A percentile compares a stretch with the other conserved stretches of the same genome.
Evolutionary conservation across 2,888 invertebrate species (phyloP).

Genomic region (Caenorhabditis macrosperma): DNA sequence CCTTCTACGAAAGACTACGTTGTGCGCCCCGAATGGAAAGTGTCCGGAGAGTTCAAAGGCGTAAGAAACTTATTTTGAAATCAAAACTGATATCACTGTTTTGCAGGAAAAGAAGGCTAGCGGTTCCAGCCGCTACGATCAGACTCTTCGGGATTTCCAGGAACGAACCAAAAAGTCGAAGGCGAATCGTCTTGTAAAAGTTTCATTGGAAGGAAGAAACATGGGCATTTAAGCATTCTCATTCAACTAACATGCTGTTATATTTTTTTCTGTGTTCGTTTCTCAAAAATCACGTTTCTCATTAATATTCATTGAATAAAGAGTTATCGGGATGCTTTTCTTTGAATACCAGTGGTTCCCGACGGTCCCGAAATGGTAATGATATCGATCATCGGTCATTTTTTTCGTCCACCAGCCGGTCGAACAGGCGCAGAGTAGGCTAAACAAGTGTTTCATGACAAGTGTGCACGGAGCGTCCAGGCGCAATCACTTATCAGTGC

Average conservation of each 20-base stretch:
- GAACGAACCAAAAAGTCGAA: slow-evolving; percentile 74
- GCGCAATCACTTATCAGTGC: slow-evolving; percentile 49
- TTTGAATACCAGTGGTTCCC: slow-evolving; percentile 2
- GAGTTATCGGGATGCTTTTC: too few species aligned
- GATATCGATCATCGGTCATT: slow-evolving; percentile 27
- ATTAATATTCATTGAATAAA: slow-evolving; percentile 1
- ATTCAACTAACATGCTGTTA: neutral
- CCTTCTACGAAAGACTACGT: slow-evolving; percentile 98
- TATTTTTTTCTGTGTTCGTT: neutral
- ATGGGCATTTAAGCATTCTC: slow-evolving; percentile 68
- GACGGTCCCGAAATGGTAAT: neutral
- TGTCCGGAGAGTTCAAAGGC: slow-evolving; percentile 74
- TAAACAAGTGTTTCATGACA: slow-evolving; percentile 55
- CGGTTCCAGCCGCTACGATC: slow-evolving; percentile 68
- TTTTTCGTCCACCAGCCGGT: neutral
- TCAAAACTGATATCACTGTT: too few species aligned
- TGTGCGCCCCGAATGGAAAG: slow-evolving; percentile 86
- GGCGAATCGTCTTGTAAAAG: slow-evolving; percentile 72
- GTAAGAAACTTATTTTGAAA: neutral
- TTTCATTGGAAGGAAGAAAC: slow-evolving; percentile 76
- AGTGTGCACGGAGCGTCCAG: slow-evolving; percentile 21
- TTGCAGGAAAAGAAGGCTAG: slow-evolving; percentile 63
- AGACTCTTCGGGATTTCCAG: slow-evolving; percentile 75
- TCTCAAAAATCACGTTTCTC: slow-evolving; percentile 2
- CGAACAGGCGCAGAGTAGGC: slow-evolving; percentile 25